Evolutionary conservation across 2,797 vertebrate species (phyloP).

Genomic region (Vultur gryphus): DNA sequence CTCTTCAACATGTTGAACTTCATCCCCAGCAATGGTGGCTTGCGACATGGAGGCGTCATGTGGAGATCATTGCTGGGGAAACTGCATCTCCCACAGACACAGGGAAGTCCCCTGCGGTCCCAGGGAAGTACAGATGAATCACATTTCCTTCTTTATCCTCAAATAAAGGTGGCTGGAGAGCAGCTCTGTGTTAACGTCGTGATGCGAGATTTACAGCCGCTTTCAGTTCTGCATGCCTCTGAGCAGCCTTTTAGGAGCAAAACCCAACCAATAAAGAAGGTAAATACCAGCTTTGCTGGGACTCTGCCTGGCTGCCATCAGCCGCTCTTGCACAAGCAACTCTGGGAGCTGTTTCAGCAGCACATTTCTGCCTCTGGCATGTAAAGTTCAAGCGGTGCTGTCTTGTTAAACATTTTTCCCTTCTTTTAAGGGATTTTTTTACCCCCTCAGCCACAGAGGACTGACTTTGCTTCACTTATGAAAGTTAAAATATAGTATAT

Average conservation of each 20-base stretch:
- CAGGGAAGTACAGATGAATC: neutral
- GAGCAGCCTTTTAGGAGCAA: neutral
- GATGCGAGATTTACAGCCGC: neutral
- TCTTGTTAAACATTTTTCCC: neutral
- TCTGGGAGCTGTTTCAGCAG: neutral
- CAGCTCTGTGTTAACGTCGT: fast-evolving
- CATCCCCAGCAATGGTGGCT: neutral
- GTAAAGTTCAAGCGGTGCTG: neutral
- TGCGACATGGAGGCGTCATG: neutral
- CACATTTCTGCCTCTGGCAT: neutral
- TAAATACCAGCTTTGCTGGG: neutral
- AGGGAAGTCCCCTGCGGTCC: fast-evolving
- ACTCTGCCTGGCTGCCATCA: neutral
- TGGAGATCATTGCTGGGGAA: neutral
- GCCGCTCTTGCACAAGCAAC: neutral
- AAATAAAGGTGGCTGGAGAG: neutral
- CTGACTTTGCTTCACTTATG: neutral
- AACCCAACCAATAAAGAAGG: neutral
- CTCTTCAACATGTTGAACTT: neutral
- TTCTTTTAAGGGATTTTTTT: neutral
- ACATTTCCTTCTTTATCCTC: neutral
- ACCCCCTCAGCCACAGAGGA: neutral
- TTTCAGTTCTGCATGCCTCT: neutral
- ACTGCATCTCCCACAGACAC: neutral
- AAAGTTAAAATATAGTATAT: neutral